Evolutionary conservation across 2,888 invertebrate genomes (phyloP).

Genomic region (Macaria liturata): DNA sequence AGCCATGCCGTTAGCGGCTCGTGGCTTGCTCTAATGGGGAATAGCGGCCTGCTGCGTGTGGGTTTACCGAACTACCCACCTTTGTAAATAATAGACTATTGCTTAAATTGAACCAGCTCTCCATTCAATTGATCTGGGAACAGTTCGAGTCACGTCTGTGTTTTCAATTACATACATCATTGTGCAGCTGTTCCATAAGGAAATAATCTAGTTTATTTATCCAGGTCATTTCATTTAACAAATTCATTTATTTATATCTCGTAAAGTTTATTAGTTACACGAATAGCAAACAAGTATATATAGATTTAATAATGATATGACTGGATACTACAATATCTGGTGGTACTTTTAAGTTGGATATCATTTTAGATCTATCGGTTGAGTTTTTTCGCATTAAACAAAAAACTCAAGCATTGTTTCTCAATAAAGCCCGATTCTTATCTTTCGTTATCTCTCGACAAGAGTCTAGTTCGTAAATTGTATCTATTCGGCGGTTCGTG

Average conservation of each 20-base stretch:
- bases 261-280: no score
- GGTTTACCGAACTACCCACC: slow-evolving; percentile 18
- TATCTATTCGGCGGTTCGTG: slow-evolving; percentile 28
- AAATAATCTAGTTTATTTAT: neutral
- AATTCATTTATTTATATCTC: no score
- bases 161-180: slow-evolving; percentile 15
- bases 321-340: no score
- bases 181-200: slow-evolving; percentile 17
- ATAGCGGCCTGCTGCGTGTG: slow-evolving; percentile 28
- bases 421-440: slow-evolving; percentile 23
- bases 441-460: slow-evolving; percentile 24
- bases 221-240: no score
- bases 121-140: slow-evolving; percentile 17
- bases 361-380: no score
- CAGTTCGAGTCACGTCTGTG: slow-evolving; percentile 5
- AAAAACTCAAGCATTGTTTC: slow-evolving; percentile 20
- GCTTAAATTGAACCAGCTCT: slow-evolving; percentile 21
- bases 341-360: no score
- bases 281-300: no score
- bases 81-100: slow-evolving; percentile 16
- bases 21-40: slow-evolving; percentile 35
- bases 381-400: neutral
- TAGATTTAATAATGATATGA: no score
- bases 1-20: slow-evolving; percentile 34
- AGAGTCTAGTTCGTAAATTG: slow-evolving; percentile 15